phyloP scores from a whole-genome alignment of 2,113 vertebrate species.

The Sinocyclocheilus anophthalmus region DNA sequence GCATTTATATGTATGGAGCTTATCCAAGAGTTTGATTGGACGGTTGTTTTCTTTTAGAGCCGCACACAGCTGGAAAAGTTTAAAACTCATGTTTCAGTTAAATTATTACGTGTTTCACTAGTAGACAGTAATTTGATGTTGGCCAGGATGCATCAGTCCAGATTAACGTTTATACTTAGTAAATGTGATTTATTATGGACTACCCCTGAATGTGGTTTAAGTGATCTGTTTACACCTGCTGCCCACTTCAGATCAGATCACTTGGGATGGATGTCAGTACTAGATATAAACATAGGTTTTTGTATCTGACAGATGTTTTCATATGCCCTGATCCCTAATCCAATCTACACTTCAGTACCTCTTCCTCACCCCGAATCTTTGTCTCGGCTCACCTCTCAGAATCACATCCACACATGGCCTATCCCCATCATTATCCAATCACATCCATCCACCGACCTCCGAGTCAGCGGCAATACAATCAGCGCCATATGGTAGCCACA shows the following conservation, averaged over 20 bases:
- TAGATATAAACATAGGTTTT: not conserved
- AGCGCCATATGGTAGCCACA: not conserved
- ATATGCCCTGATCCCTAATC: slow-evolving; percentile 12
- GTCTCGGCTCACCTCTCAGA: slow-evolving; percentile 21
- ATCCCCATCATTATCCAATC: slow-evolving; percentile 40
- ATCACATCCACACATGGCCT: slow-evolving; percentile 24
- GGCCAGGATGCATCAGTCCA: not conserved
- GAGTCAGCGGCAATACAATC: slow-evolving; percentile 34
- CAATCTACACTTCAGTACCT: slow-evolving; percentile 14
- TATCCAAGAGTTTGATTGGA: slow-evolving; percentile 33
- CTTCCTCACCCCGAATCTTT: slow-evolving; percentile 28
- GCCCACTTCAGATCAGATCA: not conserved
- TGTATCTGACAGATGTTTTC: slow-evolving; percentile 13
- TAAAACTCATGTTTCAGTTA: slow-evolving; percentile 1
- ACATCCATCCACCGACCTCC: slow-evolving; percentile 8
- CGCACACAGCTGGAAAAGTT: not conserved
- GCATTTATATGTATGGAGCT: not conserved
- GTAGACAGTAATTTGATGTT: slow-evolving; percentile 4
- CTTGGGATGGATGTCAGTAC: not conserved
- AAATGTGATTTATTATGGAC: not conserved
- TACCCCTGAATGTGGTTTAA: not conserved
- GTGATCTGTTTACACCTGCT: not conserved
- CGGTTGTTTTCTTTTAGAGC: slow-evolving; percentile 22
- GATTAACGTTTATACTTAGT: not conserved
- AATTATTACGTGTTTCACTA: not conserved